These are phyloP conservation scores for Chrysolina americana DNA, from an alignment of 2,888 invertebrate genomes.

Conservation along the genomic window DNA sequence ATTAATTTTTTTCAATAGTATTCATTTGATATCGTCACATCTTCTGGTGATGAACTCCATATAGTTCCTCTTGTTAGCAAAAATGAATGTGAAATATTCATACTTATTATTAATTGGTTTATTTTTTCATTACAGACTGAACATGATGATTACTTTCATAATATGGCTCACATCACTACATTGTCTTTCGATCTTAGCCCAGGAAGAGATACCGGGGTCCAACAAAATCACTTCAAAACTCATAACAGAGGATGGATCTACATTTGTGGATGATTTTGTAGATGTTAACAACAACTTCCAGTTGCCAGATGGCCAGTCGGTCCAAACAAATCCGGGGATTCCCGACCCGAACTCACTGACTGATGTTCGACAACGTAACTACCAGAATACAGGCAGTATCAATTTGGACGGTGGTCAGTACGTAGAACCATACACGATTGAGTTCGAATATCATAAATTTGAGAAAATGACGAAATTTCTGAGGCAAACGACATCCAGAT, in stretches of 20 bases:
- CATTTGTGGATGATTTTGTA: background rate
- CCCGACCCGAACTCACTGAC: constrained; percentile 24
- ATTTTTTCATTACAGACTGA: background rate
- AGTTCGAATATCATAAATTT: constrained; percentile 89
- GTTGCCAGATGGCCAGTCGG: background rate
- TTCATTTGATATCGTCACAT: too few species aligned
- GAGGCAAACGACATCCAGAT: constrained; percentile 83
- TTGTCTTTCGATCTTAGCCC: background rate
- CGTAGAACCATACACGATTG: constrained; percentile 70
- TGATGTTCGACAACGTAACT: constrained; percentile 55
- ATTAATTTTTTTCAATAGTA: too few species aligned
- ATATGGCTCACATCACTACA: constrained; percentile 15
- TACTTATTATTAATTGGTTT: background rate
- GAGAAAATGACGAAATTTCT: constrained; percentile 88
- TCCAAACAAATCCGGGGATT: constrained; percentile 4
- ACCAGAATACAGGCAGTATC: constrained; percentile 47
- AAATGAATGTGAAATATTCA: background rate
- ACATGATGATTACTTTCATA: constrained; percentile 9
- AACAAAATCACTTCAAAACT: constrained; percentile 12
- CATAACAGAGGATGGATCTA: constrained; percentile 6
- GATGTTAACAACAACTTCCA: constrained; percentile 20
- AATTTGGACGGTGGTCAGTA: constrained; percentile 50
- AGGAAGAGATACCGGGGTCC: background rate
- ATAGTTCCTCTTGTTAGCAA: too few species aligned
- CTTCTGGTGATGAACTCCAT: too few species aligned